Conservation (phyloP, 1,140 invertebrate species). For the Epicauta chinensis region DNA sequence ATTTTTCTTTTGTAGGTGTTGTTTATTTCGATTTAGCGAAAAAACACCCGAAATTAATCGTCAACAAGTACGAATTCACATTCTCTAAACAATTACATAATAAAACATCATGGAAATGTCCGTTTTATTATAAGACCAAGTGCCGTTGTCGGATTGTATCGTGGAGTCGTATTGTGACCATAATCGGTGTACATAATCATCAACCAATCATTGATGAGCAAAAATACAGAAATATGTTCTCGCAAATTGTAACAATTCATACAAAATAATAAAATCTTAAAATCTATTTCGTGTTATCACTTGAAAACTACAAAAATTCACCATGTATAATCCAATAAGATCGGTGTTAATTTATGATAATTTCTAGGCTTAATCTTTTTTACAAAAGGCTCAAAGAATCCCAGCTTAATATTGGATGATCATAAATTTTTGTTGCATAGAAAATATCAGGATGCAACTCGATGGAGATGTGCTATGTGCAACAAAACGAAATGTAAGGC, state of each 20-base stretch:
- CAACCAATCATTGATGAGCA: constrained; percentile 1
- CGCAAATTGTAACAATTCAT: constrained; percentile 11
- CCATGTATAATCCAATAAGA: no score
- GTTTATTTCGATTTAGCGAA: no score
- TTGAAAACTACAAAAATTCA: no score
- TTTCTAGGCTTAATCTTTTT: constrained; percentile 30
- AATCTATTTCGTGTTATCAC: no score
- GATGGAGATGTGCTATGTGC: constrained; percentile 24
- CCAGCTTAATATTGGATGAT: constrained; percentile 26
- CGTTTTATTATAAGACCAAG: constrained; percentile 20
- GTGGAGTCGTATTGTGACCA: constrained; percentile 17
- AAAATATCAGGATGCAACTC: constrained; percentile 2
- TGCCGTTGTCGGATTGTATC: constrained; percentile 23
- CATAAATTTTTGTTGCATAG: constrained; percentile 21
- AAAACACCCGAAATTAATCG: no score
- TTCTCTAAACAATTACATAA: constrained; percentile 11
- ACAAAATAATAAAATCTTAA: background rate
- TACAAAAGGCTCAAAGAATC: constrained; percentile 28
- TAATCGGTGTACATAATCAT: constrained; percentile 29
- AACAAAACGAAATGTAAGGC: constrained; percentile 33
- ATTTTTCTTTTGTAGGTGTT: no score
- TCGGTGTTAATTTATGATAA: background rate
- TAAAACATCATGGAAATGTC: constrained; percentile 26
- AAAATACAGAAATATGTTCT: constrained; percentile 13
- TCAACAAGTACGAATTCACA: background rate